Evolutionary conservation across 2,113 vertebrate species (phyloP), one percentile per base, ranked within the genome.

Genomic region (Peromyscus leucopus): DNA sequence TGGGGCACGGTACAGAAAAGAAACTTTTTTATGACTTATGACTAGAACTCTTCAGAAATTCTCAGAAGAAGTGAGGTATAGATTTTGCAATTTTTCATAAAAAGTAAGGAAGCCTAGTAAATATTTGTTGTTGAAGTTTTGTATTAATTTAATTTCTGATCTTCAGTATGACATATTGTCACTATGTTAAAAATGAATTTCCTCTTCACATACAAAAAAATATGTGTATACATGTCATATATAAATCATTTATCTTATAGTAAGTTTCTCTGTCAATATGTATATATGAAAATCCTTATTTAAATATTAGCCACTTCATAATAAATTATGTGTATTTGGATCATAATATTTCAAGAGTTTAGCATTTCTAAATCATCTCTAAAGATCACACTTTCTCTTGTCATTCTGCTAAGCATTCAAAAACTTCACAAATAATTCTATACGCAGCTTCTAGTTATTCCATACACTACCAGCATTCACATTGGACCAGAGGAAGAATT

Each of bases 181-280:
- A 48, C 75, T 93, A 12, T 93, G 22, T 24, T 92, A 92, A 93
- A 96, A 74, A 74, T 21, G 11, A 1, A 10, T 83, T 93, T 90
- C 1, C 5, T 15, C 36, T 46, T 82, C 39, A 46, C 0, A 74
- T 39, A 88, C 39, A 72, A 15, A 84, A 26, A 21, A 42, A 1
- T 46, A 0, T 22, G 39, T 15, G 11, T 31, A 69, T 61, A 82
- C 17, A 76, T 26, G 46, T 21, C 8, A 55, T 16, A 36, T 51
- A 36, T 22, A 36, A 22, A 80, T n/a, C 9, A 31, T 28, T 11
- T 33, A 2, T 46, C 7, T 65, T 69, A 51, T 72, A 33, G 55
- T n/a, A 39, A 74, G 48, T 65, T 12, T 1, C 19, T 2, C 28
- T 55, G 46, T 42, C 39, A 46, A 19, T 46, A 67, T 9, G 5